A percentile compares a stretch with the other conserved stretches of the same genome.
Conservation (phyloP, 2,888 invertebrate species). For the Agrochola circellaris region DNA sequence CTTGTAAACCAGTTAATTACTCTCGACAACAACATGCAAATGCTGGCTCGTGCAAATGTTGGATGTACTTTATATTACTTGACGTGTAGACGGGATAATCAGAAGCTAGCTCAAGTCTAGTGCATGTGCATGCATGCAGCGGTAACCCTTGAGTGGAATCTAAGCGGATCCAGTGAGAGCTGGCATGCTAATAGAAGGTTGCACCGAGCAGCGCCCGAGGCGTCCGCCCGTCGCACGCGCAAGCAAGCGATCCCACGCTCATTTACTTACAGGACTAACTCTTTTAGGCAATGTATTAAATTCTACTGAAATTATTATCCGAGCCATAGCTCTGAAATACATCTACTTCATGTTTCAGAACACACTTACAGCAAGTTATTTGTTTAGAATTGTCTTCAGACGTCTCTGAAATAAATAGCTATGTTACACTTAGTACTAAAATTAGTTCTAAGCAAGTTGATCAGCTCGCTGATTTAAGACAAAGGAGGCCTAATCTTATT, state of each 20-base stretch:
- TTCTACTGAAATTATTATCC: background rate
- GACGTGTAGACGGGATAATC: background rate
- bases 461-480: background rate
- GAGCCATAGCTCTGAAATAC: background rate
- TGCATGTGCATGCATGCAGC: background rate
- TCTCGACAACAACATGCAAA: background rate
- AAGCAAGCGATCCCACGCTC: slow-evolving; percentile 79
- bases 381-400: background rate
- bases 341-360: background rate
- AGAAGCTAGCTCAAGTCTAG: background rate
- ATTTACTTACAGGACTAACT: slow-evolving; percentile 74
- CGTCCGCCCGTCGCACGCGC: slow-evolving; percentile 76
- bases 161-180: slow-evolving; percentile 51
- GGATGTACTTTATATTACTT: background rate
- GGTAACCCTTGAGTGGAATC: slow-evolving; percentile 35
- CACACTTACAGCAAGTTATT: too few relatives aligned
- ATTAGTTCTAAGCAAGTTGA: background rate
- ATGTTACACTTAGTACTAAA: background rate
- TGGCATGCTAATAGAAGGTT: slow-evolving; percentile 72
- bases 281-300: background rate
- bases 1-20: too few relatives aligned
- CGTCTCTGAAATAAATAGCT: background rate
- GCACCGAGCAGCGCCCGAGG: slow-evolving; percentile 74
- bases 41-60: background rate
- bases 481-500: background rate